These are phyloP conservation scores for Calephelis virginiensis DNA, from an alignment of 1,140 invertebrate genomes.

Conservation along the genomic window DNA sequence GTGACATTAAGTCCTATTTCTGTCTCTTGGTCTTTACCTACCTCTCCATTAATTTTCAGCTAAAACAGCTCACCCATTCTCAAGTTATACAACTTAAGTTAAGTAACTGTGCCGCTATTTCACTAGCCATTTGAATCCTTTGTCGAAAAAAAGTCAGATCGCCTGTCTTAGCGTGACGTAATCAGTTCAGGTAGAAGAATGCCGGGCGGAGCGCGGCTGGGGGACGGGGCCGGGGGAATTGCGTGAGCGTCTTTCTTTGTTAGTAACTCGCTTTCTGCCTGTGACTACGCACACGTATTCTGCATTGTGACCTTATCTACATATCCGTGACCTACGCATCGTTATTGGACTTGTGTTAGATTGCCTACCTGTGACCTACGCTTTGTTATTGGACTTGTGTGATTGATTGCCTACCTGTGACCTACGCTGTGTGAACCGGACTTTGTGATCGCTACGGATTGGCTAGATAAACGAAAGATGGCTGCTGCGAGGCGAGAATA, in stretches of 20 bases:
- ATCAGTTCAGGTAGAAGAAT: conserved; percentile 18
- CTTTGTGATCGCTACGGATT: conserved; percentile 15
- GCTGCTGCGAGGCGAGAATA: conserved; percentile 24
- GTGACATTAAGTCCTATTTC: no score
- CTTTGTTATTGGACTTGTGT: conserved; percentile 18
- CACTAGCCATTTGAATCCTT: no score
- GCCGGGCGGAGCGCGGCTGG: background rate
- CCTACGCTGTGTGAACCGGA: conserved; percentile 17
- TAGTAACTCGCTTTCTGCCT: conserved; percentile 18
- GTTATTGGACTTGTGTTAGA: conserved; percentile 16
- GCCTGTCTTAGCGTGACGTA: conserved; percentile 15
- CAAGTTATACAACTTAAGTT: no score
- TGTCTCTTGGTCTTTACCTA: no score
- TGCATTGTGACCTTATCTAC: conserved; percentile 16
- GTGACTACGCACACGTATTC: conserved; percentile 18
- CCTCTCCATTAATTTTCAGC: no score
- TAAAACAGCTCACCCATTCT: no score
- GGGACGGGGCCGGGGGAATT: conserved; percentile 4
- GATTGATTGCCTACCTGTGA: conserved; percentile 19
- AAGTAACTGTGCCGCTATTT: no score
- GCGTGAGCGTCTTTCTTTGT: conserved; percentile 15
- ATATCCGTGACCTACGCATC: conserved; percentile 10
- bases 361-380: conserved; percentile 17
- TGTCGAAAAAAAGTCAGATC: conserved; percentile 13
- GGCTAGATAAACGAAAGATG: conserved; percentile 23